Base-by-base conservation (phyloP, 1,140 invertebrate genomes). In the Nilaparvata lugens region DNA sequence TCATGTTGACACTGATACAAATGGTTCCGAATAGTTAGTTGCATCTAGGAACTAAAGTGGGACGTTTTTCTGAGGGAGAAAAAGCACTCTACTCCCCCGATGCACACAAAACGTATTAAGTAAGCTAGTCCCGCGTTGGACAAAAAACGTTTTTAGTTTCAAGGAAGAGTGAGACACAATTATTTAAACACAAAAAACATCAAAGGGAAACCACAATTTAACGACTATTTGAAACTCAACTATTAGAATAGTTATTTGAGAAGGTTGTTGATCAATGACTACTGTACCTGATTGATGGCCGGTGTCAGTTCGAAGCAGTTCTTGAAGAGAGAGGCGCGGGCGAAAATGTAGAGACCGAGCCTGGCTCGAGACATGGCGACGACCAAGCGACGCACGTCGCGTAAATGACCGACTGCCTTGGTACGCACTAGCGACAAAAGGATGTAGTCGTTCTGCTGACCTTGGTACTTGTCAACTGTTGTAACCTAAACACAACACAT, bases 401-500 rank as follows among this genome's bases (percentile, higher is more conserved):
- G 76, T 58, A 99, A 78, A 78, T 99, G 97, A 57, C 97, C 97
- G 31, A 99, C 95, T 14, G 93, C 90, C 71, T 89, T 88, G 0
- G 97, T 99, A 62, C 95, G 82, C 16, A 99, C 97, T 14, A 99
- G 75, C 0, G 96, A 99, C 1, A 99, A 77, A 4, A 99, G 77
- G 56, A 99, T 96, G 69, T 95, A 97, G 75, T 99, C 97, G 75
- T 99, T 99, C 74, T 99, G 97, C 71, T 99, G 97, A 61, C 97
- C 97, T 73, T 99, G 97, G 73, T 97, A 99, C 69, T 98, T 98
- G 74, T 99, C 97, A 11, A 99, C 97, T 6, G 97, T 99, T 0
- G 89, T 89, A 24, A 88, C 78, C 81, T 84, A 62, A 19, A 65
- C 62, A 57, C 62, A 25, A 62, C 35, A 31, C 21, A 43, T 35